These are phyloP conservation scores for Scaptodrosophila lebanonensis DNA, from an alignment of 1,140 invertebrate species.

Conservation along the genomic window DNA sequence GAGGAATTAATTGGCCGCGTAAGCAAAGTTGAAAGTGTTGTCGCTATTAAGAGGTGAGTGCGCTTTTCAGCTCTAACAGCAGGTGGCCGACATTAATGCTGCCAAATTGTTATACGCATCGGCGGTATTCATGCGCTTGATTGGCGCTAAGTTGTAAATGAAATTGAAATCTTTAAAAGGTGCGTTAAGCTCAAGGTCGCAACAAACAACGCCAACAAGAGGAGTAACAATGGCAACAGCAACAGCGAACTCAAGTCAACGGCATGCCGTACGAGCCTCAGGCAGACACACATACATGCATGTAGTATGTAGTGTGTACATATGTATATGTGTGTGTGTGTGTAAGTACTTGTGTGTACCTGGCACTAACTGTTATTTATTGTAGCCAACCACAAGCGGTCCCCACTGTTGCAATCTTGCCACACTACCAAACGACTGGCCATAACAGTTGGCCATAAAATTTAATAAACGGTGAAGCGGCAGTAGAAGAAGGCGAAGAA, in stretches of 20 bases:
- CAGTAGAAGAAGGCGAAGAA: too few relatives aligned
- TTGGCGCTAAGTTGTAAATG: slow-evolving; percentile 5
- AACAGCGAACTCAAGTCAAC: slow-evolving; percentile 32
- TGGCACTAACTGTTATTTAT: slow-evolving; percentile 58
- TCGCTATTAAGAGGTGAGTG: slow-evolving; percentile 8
- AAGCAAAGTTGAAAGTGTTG: slow-evolving; percentile 40
- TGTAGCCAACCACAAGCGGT: slow-evolving; percentile 14
- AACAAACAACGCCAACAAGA: not conserved
- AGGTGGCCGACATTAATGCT: slow-evolving; percentile 37
- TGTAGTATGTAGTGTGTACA: not conserved
- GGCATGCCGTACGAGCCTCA: slow-evolving; percentile 32
- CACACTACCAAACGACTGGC: too few relatives aligned
- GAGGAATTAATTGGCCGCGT: slow-evolving; percentile 50
- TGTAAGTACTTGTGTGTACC: too few relatives aligned
- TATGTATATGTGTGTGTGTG: too few relatives aligned
- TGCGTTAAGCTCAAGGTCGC: slow-evolving; percentile 27
- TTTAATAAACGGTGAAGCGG: not conserved
- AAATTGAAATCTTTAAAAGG: slow-evolving; percentile 24
- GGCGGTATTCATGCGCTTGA: slow-evolving; percentile 1
- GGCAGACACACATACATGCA: slow-evolving; percentile 3
- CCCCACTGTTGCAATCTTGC: slow-evolving; percentile 46
- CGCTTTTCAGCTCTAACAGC: slow-evolving; percentile 24
- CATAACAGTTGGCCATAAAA: slow-evolving; percentile 29
- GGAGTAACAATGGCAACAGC: not conserved
- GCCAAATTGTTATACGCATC: slow-evolving; percentile 1